Conservation (phyloP, 23 tunicate species). For the Diplosoma virens region DNA sequence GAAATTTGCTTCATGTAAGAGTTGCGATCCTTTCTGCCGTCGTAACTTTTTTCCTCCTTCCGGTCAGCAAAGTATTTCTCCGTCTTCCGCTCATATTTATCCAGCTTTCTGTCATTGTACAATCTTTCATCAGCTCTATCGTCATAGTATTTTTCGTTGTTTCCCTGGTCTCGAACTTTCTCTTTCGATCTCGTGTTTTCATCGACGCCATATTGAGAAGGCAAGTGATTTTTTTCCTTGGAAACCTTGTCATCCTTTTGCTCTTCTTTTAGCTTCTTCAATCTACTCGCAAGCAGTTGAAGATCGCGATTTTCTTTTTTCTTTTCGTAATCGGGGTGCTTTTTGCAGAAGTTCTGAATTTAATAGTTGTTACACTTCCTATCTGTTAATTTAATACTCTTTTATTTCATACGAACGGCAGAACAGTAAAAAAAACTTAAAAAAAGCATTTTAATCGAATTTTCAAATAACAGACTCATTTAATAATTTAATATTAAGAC, state of each 20-base stretch:
- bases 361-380: no score
- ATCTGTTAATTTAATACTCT: no score
- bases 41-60: background rate
- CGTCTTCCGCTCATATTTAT: background rate
- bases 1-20: background rate
- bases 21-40: background rate
- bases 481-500: no score
- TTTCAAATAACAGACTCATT: no score
- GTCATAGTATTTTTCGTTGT: constrained; percentile 3
- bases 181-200: background rate
- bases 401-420: no score
- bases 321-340: constrained; percentile 47
- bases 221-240: background rate
- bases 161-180: background rate
- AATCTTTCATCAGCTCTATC: background rate
- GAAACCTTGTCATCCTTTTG: background rate
- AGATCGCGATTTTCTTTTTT: background rate
- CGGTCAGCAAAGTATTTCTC: background rate
- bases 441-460: no score
- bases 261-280: constrained; percentile 22
- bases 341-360: constrained; percentile 57
- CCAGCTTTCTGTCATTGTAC: background rate
- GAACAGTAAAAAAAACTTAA: no score
- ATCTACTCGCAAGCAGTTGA: background rate
- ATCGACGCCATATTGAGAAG: background rate